Conservation (phyloP, 2,888 invertebrate species). For the Metellina segmentata region DNA sequence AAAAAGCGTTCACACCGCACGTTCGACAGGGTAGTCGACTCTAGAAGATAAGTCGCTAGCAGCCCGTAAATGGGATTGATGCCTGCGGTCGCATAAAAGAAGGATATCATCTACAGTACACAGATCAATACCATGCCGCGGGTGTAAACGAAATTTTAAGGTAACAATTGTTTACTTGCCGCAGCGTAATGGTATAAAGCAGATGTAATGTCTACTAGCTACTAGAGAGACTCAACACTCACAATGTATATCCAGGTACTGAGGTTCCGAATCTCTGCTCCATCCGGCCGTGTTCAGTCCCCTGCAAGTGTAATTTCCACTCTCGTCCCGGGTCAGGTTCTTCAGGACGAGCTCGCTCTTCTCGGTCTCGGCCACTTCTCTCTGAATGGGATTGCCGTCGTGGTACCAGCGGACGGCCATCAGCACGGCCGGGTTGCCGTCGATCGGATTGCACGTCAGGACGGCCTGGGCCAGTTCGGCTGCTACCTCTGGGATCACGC, state of each 20-base stretch:
- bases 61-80: too few relatives aligned
- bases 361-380: slow-evolving; percentile 17
- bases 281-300: slow-evolving; percentile 95
- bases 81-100: too few relatives aligned
- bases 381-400: slow-evolving; percentile 84
- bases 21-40: too few relatives aligned
- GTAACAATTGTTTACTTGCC: too few relatives aligned
- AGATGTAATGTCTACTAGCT: not conserved
- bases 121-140: too few relatives aligned
- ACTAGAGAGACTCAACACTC: slow-evolving; percentile 81
- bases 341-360: slow-evolving; percentile 91
- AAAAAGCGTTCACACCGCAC: too few relatives aligned
- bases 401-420: slow-evolving; percentile 92
- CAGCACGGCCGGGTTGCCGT: slow-evolving; percentile 88
- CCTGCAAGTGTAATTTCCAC: slow-evolving; percentile 96
- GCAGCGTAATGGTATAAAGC: too few relatives aligned
- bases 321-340: slow-evolving; percentile 91
- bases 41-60: too few relatives aligned
- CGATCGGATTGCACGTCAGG: slow-evolving; percentile 88
- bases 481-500: slow-evolving; percentile 89
- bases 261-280: slow-evolving; percentile 89
- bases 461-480: slow-evolving; percentile 89
- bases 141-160: too few relatives aligned
- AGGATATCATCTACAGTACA: too few relatives aligned
- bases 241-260: slow-evolving; percentile 91